Conservation (phyloP, 2,888 invertebrate species). For the Osmoderma eremita region DNA sequence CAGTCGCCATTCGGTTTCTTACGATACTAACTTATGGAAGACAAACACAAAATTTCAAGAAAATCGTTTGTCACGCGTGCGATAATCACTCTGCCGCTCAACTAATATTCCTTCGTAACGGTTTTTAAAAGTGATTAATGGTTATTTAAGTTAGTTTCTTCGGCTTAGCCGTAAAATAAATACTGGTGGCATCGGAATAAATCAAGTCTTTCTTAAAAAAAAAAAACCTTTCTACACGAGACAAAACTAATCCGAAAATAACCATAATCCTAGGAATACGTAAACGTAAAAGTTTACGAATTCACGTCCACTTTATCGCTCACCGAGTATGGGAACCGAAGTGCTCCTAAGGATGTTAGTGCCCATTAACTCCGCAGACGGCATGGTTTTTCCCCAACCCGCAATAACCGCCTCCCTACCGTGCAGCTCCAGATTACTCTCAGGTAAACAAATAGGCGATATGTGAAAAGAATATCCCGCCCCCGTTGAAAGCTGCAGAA, state of each 20-base stretch:
- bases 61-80: too few species aligned
- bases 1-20: too few species aligned
- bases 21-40: too few species aligned
- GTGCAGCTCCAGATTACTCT: constrained; percentile 61
- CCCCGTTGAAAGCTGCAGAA: constrained; percentile 76
- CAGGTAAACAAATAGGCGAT: constrained; percentile 81
- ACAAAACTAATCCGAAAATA: constrained; percentile 2
- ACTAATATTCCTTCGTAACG: too few species aligned
- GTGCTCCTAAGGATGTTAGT: constrained; percentile 84
- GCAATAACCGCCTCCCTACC: constrained; percentile 76
- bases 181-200: too few species aligned
- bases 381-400: constrained; percentile 86
- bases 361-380: constrained; percentile 77
- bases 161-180: too few species aligned
- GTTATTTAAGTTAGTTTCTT: too few species aligned
- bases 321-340: constrained; percentile 82
- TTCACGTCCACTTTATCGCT: constrained; percentile 56
- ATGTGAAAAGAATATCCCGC: constrained; percentile 71
- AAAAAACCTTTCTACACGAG: neutral
- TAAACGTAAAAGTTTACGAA: neutral
- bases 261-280: constrained; percentile 9
- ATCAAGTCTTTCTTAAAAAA: too few species aligned
- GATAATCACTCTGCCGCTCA: too few species aligned
- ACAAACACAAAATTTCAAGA: too few species aligned
- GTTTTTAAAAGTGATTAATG: too few species aligned